Base-by-base conservation (phyloP, 2,888 invertebrate species). In the Caenorhabditis wallacei region DNA sequence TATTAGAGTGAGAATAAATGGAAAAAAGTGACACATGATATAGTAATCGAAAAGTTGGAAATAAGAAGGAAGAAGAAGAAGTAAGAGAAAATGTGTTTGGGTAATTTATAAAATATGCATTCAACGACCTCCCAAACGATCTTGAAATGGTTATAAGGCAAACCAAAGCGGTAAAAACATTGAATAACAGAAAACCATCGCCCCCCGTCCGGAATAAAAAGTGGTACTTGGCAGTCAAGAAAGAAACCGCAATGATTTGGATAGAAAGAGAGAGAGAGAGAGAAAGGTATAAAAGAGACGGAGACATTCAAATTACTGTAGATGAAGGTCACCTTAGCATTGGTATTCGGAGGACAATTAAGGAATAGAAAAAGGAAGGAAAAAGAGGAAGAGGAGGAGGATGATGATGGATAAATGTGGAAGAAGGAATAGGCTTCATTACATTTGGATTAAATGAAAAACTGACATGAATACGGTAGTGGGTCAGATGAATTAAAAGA, bases 91-190 rank as follows among this genome's bases (percentile, higher is more conserved):
- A 46, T 46, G 57, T 26, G 43, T 26, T 18, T 70, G 69, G 54
- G 46, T 57, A 57, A 70, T 57, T 56, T 68, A 68, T 76, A 68
- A 76, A 76, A 66, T 76, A 76, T 68, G 75, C 75, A 76, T 76
- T 76, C 75, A 76, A 76, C 75, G 75, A 76, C 75, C 66, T 51
- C 59, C 53, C 53, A 1, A 40, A 40, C 40, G 40, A 40, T 40
- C 40, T 43, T 46, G 43, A 66, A 66, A 24, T 37, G 66, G 48
- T 46, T 57, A 59, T 18, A 22, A 48, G 26, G 43, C 18, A 24
- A 69, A 40, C 37, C 26, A 46, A 70, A 57, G 56, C 40, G 70
- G 70, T 57, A 59, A 59, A 30, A 46, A 56, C 40, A 26, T 13
- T 16, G 43, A 48, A 46, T 16, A 56, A 69, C 43, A 69, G 69